These are phyloP conservation scores for Channa maculata DNA, from an alignment of 2,113 vertebrate genomes.

Conservation along the genomic window DNA sequence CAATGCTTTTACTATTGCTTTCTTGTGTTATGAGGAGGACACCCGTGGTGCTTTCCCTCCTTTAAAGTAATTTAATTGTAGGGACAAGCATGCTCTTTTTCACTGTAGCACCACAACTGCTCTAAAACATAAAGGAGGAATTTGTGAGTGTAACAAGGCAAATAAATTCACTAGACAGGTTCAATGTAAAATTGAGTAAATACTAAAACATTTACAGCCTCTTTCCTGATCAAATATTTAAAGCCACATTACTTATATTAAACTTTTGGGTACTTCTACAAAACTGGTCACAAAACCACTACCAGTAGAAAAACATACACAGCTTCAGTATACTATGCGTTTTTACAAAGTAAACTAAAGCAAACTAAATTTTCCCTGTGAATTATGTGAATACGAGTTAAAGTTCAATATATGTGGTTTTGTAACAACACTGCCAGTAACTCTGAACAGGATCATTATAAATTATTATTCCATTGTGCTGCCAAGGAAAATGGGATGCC, in stretches of 20 bases:
- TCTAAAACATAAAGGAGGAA: constrained; percentile 29
- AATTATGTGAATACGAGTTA: background rate
- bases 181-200: constrained; percentile 31
- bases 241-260: constrained; percentile 30
- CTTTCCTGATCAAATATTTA: constrained; percentile 25
- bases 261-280: constrained; percentile 29
- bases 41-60: constrained; percentile 44
- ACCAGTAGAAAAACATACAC: background rate
- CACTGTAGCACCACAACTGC: constrained; percentile 9
- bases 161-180: constrained; percentile 17
- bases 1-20: constrained; percentile 37
- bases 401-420: background rate
- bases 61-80: constrained; percentile 57
- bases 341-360: no score
- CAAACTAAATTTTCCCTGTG: background rate
- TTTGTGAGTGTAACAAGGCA: constrained; percentile 2
- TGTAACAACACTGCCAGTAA: background rate
- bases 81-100: constrained; percentile 11
- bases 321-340: no score
- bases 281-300: background rate
- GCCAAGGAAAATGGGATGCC: no score
- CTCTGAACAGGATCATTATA: background rate
- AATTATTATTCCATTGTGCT: background rate
- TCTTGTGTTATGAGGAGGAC: constrained; percentile 59
- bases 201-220: constrained; percentile 23